phyloP scores from a whole-genome alignment of 2,888 invertebrate species.

The Caenorhabditis drosophilae region DNA sequence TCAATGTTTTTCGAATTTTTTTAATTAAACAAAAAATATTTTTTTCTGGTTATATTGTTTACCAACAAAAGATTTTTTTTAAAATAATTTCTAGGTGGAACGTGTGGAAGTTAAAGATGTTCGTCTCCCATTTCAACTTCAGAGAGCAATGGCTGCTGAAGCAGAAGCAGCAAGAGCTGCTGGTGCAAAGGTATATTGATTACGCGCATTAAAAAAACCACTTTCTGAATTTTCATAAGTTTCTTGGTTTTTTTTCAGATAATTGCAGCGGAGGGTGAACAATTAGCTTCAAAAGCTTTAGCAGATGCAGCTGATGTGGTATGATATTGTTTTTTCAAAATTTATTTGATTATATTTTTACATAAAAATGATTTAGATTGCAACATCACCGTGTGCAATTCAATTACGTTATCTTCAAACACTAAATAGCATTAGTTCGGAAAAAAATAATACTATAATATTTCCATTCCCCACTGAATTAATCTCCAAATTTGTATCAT shows the following conservation, averaged over 20 bases:
- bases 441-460: slow-evolving; percentile 97
- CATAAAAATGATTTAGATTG: slow-evolving; percentile 71
- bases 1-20: no score
- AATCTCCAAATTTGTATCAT: slow-evolving; percentile 36
- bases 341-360: slow-evolving; percentile 10
- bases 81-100: slow-evolving; percentile 73
- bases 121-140: slow-evolving; percentile 58
- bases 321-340: slow-evolving; percentile 5
- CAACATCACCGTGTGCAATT: slow-evolving; percentile 82
- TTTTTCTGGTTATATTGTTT: no score
- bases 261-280: slow-evolving; percentile 72
- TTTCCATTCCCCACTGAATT: slow-evolving; percentile 90
- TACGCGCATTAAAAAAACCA: no score
- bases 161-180: slow-evolving; percentile 63
- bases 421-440: slow-evolving; percentile 79
- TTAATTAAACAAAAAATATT: no score
- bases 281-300: slow-evolving; percentile 80
- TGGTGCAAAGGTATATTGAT: slow-evolving; percentile 54
- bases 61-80: neutral
- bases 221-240: slow-evolving; percentile 12
- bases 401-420: slow-evolving; percentile 80
- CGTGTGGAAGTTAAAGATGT: slow-evolving; percentile 83
- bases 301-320: slow-evolving; percentile 83
- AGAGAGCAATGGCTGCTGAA: slow-evolving; percentile 62
- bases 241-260: slow-evolving; percentile 75